Evolutionary conservation across 2,113 vertebrate species (phyloP), one percentile per base, ranked within the genome.

Genomic region (Burhinus oedicnemus): DNA sequence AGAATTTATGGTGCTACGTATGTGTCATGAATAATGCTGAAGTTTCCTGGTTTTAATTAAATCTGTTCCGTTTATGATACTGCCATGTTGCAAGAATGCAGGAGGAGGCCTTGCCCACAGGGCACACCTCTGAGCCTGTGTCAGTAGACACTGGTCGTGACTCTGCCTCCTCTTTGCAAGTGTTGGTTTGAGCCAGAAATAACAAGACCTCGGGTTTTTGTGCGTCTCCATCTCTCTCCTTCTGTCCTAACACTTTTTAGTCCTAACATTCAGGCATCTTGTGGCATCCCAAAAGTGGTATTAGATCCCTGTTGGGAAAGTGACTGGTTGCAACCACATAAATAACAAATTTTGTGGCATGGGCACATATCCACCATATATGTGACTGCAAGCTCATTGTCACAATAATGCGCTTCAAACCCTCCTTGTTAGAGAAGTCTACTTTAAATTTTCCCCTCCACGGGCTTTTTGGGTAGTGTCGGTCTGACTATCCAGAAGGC

Each of bases 11-110:
- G 93, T 38, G 64, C 80, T 81, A 45, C 7, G 10, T 42, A 62
- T 62, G 89, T 91, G 80, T 72, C 40, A 10, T 40, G 91, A 89
- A 96, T 64, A 47, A 64, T 4, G 11, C 77, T 8, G 74, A 54
- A 20, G 52, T 82, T 96, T 87, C 91, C 95, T 93, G 95, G n/a
- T 25, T 95, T 96, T 96, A 81, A 94, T 96, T 78, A 91, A 96
- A 91, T 81, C 68, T 40, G 8, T 4, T 58, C 11, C 11, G 4
- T 83, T 83, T 64, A 18, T 49, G 66, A 49, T 52, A 12, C 64
- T 75, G 78, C 68, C 71, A 14, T 42, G 81, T 11, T 34, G 58
- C 69, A 17, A 13, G 65, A n/a, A 16, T 4, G 29, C 13, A 6
- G 79, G 18, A 18, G 84, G 90, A 81, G 82, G 81, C 60, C 23